Conservation (phyloP, 2,888 invertebrate genomes). For the Seladonia tumulorum region DNA sequence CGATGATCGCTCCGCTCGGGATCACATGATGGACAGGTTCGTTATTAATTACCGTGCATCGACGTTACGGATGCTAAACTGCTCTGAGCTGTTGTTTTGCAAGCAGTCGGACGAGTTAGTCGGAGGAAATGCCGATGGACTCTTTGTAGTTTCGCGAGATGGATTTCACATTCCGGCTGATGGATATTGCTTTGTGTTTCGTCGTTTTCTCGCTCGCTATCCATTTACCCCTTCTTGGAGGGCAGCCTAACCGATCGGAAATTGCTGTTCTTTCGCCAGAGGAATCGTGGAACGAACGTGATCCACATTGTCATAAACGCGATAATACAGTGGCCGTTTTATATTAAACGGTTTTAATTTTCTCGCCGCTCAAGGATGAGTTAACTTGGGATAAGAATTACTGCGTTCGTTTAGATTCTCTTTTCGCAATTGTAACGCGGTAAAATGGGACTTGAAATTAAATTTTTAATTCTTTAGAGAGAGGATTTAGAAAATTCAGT, state of each 20-base stretch:
- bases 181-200: background rate
- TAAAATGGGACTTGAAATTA: too few relatives aligned
- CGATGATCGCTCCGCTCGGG: background rate
- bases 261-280: background rate
- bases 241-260: background rate
- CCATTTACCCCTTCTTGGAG: background rate
- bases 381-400: too few relatives aligned
- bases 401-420: too few relatives aligned
- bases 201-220: background rate
- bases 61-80: constrained; percentile 10
- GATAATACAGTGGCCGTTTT: background rate
- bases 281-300: background rate
- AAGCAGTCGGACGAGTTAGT: background rate
- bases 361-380: too few relatives aligned
- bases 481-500: too few relatives aligned
- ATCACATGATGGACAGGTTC: background rate
- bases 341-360: background rate
- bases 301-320: background rate
- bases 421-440: too few relatives aligned
- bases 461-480: too few relatives aligned
- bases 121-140: background rate
- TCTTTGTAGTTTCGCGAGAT: background rate
- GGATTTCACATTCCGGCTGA: background rate
- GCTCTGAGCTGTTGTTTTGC: background rate
- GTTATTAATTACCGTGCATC: background rate